These are phyloP conservation scores for Leucopsar rothschildi DNA, from an alignment of 2,113 vertebrate genomes.

Conservation along the genomic window DNA sequence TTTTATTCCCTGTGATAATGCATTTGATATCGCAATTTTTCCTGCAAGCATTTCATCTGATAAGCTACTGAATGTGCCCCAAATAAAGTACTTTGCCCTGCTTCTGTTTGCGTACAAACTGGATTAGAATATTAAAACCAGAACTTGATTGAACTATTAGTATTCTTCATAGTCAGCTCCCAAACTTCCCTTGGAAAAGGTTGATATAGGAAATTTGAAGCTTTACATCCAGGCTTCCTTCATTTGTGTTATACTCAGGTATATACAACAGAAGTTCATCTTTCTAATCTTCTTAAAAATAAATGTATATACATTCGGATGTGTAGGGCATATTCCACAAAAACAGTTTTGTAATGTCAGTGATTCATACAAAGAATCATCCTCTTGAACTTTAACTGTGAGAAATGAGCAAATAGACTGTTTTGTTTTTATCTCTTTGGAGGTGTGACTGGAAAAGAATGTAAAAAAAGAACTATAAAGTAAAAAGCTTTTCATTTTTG, in stretches of 20 bases:
- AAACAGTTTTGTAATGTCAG: neutral
- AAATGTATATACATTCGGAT: neutral
- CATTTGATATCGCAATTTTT: slow-evolving; percentile 1
- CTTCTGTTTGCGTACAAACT: neutral
- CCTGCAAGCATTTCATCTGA: neutral
- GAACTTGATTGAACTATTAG: neutral
- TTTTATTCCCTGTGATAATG: neutral
- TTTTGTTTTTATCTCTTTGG: neutral
- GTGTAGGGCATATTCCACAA: neutral
- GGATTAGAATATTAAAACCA: neutral
- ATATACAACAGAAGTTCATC: neutral
- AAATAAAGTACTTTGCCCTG: neutral
- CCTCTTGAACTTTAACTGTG: neutral
- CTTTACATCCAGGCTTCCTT: neutral
- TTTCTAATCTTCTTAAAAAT: neutral
- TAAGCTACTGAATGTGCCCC: neutral
- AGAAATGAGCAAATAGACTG: neutral
- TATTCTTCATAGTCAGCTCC: neutral
- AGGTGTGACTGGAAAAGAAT: neutral
- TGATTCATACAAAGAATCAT: neutral
- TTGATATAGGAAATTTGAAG: neutral
- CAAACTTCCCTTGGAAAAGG: neutral
- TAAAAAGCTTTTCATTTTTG: slow-evolving; percentile 2
- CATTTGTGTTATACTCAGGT: neutral
- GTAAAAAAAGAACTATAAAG: neutral